Conservation (phyloP, 2,113 vertebrate species). For the Engraulis encrasicolus region DNA sequence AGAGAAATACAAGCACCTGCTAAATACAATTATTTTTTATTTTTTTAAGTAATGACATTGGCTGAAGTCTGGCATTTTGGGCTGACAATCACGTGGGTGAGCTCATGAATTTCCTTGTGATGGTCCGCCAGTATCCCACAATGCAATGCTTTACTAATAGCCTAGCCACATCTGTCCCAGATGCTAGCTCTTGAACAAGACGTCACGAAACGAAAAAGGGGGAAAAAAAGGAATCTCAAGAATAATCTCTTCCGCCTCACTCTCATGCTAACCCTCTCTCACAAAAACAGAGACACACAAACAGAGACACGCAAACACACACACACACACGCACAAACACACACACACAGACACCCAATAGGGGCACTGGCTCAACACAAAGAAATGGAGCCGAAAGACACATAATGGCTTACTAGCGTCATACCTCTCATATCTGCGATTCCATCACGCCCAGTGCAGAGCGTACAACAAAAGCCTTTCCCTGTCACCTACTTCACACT, state of each 20-base stretch:
- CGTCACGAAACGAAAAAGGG: slow-evolving; percentile 26
- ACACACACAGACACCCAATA: not conserved
- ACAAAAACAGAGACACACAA: not conserved
- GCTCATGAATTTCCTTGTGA: no score
- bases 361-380: not conserved
- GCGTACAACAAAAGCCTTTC: not conserved
- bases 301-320: not conserved
- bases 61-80: not conserved
- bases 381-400: not conserved
- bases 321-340: not conserved
- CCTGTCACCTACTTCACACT: not conserved
- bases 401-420: not conserved
- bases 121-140: not conserved
- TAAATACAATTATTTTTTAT: no score
- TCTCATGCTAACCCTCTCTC: not conserved
- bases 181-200: slow-evolving; percentile 20
- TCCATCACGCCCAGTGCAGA: slow-evolving; percentile 5
- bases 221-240: no score
- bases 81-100: no score
- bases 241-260: not conserved
- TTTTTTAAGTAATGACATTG: no score
- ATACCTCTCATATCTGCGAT: not conserved
- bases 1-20: no score
- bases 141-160: slow-evolving; percentile 9
- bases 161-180: slow-evolving; percentile 32